phyloP scores from a whole-genome alignment of 1,140 invertebrate genomes.

The Neodiprion lecontei region DNA sequence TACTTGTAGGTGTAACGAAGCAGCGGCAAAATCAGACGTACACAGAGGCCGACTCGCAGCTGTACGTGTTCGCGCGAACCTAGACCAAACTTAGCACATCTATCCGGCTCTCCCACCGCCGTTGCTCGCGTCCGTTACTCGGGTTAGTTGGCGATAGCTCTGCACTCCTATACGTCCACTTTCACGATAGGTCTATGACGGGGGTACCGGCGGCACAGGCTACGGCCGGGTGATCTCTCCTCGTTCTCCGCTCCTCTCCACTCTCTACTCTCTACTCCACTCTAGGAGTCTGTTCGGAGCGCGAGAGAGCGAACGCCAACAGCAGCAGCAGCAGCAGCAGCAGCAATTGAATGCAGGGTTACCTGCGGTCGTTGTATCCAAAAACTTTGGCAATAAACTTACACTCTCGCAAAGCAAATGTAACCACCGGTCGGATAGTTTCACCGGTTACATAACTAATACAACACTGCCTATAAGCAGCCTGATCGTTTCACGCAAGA shows the following conservation, averaged over 20 bases:
- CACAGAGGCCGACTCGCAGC: no score
- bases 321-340: background rate
- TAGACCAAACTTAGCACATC: background rate
- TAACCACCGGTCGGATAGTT: slow-evolving; percentile 45
- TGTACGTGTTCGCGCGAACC: no score
- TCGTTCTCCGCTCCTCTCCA: slow-evolving; percentile 19
- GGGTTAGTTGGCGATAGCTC: background rate
- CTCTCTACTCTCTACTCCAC: slow-evolving; percentile 23
- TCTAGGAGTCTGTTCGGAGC: background rate
- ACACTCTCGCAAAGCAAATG: slow-evolving; percentile 48
- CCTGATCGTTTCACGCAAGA: slow-evolving; percentile 23
- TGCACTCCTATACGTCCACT: background rate
- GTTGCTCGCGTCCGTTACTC: background rate
- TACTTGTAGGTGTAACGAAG: no score
- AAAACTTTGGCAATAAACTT: slow-evolving; percentile 65
- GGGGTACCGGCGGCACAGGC: background rate
- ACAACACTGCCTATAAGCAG: slow-evolving; percentile 30
- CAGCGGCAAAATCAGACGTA: no score
- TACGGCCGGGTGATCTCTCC: background rate
- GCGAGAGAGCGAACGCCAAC: slow-evolving; percentile 12
- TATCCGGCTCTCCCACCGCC: background rate
- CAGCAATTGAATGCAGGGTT: slow-evolving; percentile 44
- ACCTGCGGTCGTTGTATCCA: slow-evolving; percentile 60
- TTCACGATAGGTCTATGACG: background rate
- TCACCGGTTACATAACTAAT: slow-evolving; percentile 50